Evolutionary conservation across 2,888 invertebrate species (phyloP).

Genomic region (Nycteola revayana): DNA sequence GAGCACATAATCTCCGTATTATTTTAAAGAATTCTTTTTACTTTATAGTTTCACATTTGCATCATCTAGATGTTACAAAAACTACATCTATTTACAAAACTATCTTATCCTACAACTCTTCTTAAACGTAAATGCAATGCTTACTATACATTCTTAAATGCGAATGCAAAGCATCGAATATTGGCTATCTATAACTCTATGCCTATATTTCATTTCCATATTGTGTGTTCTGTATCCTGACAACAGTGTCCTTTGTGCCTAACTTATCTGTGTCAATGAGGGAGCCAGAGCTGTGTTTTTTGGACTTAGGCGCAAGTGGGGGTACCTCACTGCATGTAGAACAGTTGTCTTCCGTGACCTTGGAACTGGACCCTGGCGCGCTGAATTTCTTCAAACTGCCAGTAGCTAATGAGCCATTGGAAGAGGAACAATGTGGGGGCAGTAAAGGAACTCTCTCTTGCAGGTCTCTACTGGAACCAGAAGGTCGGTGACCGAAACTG

Average conservation of each 20-base stretch:
- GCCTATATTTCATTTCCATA: constrained; percentile 65
- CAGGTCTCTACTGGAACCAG: constrained; percentile 55
- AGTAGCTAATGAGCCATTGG: constrained; percentile 70
- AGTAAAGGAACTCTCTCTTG: constrained; percentile 70
- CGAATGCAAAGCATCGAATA: constrained; percentile 12
- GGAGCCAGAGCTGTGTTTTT: constrained; percentile 73
- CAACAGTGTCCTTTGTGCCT: constrained; percentile 68
- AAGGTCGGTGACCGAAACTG: constrained; percentile 52
- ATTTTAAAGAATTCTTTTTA: too few species aligned
- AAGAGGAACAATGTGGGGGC: constrained; percentile 70
- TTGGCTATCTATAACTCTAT: constrained; percentile 32
- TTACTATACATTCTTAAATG: too few species aligned
- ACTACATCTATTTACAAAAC: constrained; percentile 36
- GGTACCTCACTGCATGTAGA: constrained; percentile 73
- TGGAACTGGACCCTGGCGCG: constrained; percentile 57
- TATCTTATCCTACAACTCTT: constrained; percentile 23
- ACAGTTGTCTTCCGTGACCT: constrained; percentile 60
- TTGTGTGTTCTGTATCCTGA: constrained; percentile 68
- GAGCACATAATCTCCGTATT: too few species aligned
- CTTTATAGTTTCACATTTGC: too few species aligned
- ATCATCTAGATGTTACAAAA: constrained; percentile 32
- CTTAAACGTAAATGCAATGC: constrained; percentile 20
- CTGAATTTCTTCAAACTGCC: constrained; percentile 70
- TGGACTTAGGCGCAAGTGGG: constrained; percentile 63
- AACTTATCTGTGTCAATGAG: constrained; percentile 68